Evolutionary conservation across 2,888 invertebrate genomes (phyloP).

Genomic region (Drosophila testacea): DNA sequence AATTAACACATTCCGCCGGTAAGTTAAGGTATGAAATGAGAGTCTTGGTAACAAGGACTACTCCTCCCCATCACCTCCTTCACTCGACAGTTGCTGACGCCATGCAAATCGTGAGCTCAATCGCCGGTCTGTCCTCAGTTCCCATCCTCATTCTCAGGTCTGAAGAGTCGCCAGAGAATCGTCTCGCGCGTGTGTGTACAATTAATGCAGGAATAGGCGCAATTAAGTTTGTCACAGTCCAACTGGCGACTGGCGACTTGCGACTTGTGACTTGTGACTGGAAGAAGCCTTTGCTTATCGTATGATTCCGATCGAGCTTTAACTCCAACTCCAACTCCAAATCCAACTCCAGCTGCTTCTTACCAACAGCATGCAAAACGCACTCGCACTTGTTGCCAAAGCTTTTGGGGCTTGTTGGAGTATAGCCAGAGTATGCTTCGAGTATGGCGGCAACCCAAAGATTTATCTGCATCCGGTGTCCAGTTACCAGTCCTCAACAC

Average conservation of each 20-base stretch:
- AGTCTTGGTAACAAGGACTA: constrained; percentile 17
- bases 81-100: constrained; percentile 39
- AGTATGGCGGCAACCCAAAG: constrained; percentile 68
- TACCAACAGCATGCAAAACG: constrained; percentile 53
- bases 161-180: constrained; percentile 21
- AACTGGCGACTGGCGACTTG: constrained; percentile 30
- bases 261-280: constrained; percentile 22
- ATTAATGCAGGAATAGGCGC: constrained; percentile 81
- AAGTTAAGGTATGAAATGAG: constrained; percentile 37
- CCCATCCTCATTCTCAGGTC: neutral
- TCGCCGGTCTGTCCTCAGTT: constrained; percentile 29
- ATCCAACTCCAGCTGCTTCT: constrained; percentile 20
- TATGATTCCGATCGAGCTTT: constrained; percentile 80
- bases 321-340: constrained; percentile 38
- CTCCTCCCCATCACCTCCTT: neutral
- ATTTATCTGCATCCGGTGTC: constrained; percentile 81
- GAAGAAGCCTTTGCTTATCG: constrained; percentile 59
- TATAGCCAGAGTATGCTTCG: constrained; percentile 12
- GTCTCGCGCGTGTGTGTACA: constrained; percentile 76
- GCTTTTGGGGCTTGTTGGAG: constrained; percentile 37
- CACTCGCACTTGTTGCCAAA: constrained; percentile 61
- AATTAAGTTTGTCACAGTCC: constrained; percentile 77
- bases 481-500: constrained; percentile 62
- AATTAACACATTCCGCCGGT: constrained; percentile 76
- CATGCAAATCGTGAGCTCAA: constrained; percentile 64